Percentiles rank a stretch among this genome's conserved stretches.
phyloP scores from a whole-genome alignment of 2,797 vertebrate species.

The Percopsis omiscomaycus region DNA sequence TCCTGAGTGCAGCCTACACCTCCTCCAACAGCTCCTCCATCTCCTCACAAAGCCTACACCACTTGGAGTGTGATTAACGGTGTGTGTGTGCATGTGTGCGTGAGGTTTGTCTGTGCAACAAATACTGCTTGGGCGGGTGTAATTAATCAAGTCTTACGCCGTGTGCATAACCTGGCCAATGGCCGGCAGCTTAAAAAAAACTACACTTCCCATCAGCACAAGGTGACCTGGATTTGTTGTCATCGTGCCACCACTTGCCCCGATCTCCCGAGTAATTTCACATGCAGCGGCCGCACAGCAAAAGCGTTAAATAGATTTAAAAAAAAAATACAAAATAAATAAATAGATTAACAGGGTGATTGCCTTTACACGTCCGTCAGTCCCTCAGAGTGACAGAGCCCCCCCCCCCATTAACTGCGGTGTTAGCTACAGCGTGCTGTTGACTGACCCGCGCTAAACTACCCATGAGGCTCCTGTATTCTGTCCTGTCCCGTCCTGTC shows the following conservation, averaged over 20 bases:
- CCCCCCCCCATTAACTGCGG: too few relatives aligned
- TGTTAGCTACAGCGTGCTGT: background rate
- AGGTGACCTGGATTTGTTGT: slow-evolving; percentile 67
- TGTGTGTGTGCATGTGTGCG: slow-evolving; percentile 10
- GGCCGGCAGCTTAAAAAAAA: slow-evolving; percentile 20
- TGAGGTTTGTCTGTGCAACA: slow-evolving; percentile 10
- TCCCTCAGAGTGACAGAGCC: slow-evolving; percentile 17
- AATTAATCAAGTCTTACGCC: slow-evolving; percentile 7
- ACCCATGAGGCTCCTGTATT: slow-evolving; percentile 6
- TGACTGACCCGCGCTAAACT: slow-evolving; percentile 7
- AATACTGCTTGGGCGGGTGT: slow-evolving; percentile 8
- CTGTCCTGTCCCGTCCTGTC: background rate
- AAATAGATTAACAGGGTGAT: slow-evolving; percentile 37
- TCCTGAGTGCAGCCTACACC: slow-evolving; percentile 1
- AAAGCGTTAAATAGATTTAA: slow-evolving; percentile 9
- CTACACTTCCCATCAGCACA: slow-evolving; percentile 62
- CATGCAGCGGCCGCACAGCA: slow-evolving; percentile 22
- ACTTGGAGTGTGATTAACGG: slow-evolving; percentile 49
- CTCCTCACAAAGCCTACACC: slow-evolving; percentile 4
- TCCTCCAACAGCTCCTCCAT: background rate
- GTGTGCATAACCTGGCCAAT: too few relatives aligned
- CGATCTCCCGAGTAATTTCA: slow-evolving; percentile 43
- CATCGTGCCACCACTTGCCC: slow-evolving; percentile 43
- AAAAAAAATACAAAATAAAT: background rate
- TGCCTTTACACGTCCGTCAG: slow-evolving; percentile 52